Conservation (phyloP, 2,113 vertebrate species). For the Brachyhypopomus occidentalis region DNA sequence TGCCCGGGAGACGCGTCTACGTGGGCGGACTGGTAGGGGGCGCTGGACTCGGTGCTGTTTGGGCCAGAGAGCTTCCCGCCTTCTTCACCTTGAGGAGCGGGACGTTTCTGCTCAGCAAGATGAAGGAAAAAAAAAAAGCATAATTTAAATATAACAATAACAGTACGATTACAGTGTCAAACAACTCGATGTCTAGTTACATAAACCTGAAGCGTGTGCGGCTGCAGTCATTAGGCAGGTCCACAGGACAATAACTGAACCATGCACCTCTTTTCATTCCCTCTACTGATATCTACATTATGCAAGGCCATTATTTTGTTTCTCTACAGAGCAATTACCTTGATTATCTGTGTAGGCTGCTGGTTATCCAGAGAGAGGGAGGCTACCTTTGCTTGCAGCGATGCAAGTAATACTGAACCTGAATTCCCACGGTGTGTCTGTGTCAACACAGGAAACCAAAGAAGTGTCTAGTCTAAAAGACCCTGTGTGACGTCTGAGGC, state of each 20-base stretch:
- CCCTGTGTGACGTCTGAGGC: conserved; percentile 18
- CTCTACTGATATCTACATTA: neutral
- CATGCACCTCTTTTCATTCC: neutral
- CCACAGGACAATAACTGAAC: neutral
- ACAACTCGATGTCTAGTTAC: neutral
- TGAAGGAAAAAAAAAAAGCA: neutral
- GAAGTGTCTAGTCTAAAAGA: conserved; percentile 23
- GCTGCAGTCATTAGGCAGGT: no score
- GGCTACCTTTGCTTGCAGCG: conserved; percentile 87
- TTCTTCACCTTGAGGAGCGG: conserved; percentile 64
- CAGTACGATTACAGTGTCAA: neutral
- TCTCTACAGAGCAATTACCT: conserved; percentile 71
- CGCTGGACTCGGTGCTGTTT: conserved; percentile 75
- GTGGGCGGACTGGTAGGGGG: conserved; percentile 79
- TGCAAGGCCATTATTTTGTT: neutral
- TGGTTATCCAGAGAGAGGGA: conserved; percentile 90
- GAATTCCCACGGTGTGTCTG: conserved; percentile 71
- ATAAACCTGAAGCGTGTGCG: neutral
- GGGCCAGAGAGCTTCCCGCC: conserved; percentile 70
- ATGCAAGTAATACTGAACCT: conserved; percentile 79
- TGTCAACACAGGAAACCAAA: conserved; percentile 47
- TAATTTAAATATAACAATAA: neutral
- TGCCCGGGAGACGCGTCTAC: conserved; percentile 63
- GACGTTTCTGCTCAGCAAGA: conserved; percentile 63
- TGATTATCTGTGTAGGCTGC: conserved; percentile 85